Evolutionary conservation across 2,113 vertebrate genomes (phyloP).

Genomic region (Equus przewalskii): DNA sequence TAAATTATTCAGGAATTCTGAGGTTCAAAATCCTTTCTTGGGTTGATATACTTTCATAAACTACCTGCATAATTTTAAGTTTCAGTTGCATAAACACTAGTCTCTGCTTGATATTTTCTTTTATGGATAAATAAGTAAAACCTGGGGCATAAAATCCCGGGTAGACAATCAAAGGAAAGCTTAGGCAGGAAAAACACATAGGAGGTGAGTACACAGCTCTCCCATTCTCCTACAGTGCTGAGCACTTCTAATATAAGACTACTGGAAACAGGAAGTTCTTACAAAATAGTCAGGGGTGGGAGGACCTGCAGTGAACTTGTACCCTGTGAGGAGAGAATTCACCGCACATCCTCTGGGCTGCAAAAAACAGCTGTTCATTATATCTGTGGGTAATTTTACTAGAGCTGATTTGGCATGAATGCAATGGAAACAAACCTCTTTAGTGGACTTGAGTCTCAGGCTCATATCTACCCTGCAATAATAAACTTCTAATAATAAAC

Average conservation of each 20-base stretch:
- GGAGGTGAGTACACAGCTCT: neutral
- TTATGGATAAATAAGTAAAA: neutral
- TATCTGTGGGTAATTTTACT: neutral
- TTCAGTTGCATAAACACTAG: neutral
- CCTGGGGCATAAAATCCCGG: neutral
- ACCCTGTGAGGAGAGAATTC: neutral
- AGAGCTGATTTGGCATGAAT: neutral
- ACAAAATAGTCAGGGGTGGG: neutral
- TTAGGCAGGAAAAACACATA: neutral
- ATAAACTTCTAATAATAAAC: neutral
- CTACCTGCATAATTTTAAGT: neutral
- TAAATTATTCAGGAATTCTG: neutral
- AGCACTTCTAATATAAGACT: neutral
- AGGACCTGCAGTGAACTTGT: accelerated
- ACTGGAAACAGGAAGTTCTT: neutral
- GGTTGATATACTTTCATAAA: neutral
- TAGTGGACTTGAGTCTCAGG: neutral
- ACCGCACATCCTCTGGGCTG: neutral
- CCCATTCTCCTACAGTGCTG: accelerated
- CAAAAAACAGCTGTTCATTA: neutral
- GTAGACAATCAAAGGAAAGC: neutral
- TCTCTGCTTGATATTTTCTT: neutral
- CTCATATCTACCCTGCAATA: neutral
- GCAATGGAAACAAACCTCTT: neutral
- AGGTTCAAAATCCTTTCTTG: neutral